These are phyloP conservation scores for Mythimna albipuncta DNA, from an alignment of 2,888 invertebrate species.

Conservation along the genomic window DNA sequence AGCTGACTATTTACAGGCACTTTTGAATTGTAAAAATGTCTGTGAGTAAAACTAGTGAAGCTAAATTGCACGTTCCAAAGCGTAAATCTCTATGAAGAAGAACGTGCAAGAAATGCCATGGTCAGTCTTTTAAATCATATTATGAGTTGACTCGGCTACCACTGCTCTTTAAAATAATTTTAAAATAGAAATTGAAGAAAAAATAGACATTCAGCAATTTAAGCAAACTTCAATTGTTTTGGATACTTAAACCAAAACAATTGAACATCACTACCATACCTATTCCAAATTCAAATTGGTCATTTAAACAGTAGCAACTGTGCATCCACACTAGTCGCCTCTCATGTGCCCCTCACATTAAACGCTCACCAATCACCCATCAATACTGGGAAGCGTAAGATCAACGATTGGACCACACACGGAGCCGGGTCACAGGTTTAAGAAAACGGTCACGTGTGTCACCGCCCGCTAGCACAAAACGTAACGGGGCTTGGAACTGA, in stretches of 20 bases:
- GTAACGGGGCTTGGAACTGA: constrained; percentile 53
- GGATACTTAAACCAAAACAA: neutral
- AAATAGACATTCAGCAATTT: neutral
- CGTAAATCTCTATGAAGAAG: too few relatives aligned
- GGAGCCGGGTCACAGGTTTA: constrained; percentile 61
- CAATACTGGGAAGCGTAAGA: constrained; percentile 62
- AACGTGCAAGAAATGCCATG: too few relatives aligned
- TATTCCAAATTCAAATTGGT: neutral
- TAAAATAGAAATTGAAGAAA: too few relatives aligned
- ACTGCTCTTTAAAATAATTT: too few relatives aligned
- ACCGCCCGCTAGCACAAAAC: constrained; percentile 49
- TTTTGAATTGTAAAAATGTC: too few relatives aligned
- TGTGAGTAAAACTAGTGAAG: too few relatives aligned
- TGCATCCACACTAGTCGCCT: constrained; percentile 17
- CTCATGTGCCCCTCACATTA: constrained; percentile 32
- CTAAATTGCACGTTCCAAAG: too few relatives aligned
- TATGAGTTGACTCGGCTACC: too few relatives aligned
- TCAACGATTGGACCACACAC: constrained; percentile 69
- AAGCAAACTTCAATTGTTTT: neutral
- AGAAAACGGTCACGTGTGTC: constrained; percentile 66
- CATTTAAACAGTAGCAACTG: constrained; percentile 6
- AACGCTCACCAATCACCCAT: constrained; percentile 60
- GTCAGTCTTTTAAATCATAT: too few relatives aligned
- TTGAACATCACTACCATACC: neutral
- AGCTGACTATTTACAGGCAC: too few relatives aligned